These are phyloP conservation scores for Alaudala cheleensis DNA, from an alignment of 2,113 vertebrate species.

Conservation along the genomic window DNA sequence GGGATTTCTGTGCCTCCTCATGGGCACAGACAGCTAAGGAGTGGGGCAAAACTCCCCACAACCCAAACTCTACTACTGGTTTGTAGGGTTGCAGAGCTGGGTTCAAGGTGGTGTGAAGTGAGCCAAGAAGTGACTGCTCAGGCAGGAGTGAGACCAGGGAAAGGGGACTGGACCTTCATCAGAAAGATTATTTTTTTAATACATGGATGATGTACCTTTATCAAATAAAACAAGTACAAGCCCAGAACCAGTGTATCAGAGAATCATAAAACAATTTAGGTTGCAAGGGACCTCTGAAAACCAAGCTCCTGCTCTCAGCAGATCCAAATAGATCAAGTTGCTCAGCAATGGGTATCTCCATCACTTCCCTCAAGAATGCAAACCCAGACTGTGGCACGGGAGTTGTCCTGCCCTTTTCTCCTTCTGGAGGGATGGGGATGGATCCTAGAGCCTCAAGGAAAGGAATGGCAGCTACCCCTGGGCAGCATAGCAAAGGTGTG, in stretches of 20 bases:
- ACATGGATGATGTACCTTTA: conserved; percentile 73
- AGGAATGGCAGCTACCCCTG: not conserved
- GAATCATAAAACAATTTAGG: not conserved
- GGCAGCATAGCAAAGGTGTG: not conserved
- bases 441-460: not conserved
- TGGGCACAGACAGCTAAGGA: not conserved
- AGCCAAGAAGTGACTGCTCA: not conserved
- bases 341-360: not conserved
- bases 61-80: not conserved
- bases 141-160: not conserved
- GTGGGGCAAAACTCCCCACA: not conserved
- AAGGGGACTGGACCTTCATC: not conserved
- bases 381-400: not conserved
- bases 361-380: not conserved
- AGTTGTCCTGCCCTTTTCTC: not conserved
- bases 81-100: not conserved
- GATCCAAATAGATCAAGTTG: not conserved
- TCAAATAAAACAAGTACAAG: conserved; percentile 77
- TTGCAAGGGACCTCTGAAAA: not conserved
- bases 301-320: not conserved
- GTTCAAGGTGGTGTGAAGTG: not conserved
- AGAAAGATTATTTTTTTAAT: conserved; percentile 83
- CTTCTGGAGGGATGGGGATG: not conserved
- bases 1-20: not conserved
- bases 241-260: not conserved